Evolutionary conservation across 2,888 invertebrate species (phyloP).

Genomic region (Maniola hyperantus): DNA sequence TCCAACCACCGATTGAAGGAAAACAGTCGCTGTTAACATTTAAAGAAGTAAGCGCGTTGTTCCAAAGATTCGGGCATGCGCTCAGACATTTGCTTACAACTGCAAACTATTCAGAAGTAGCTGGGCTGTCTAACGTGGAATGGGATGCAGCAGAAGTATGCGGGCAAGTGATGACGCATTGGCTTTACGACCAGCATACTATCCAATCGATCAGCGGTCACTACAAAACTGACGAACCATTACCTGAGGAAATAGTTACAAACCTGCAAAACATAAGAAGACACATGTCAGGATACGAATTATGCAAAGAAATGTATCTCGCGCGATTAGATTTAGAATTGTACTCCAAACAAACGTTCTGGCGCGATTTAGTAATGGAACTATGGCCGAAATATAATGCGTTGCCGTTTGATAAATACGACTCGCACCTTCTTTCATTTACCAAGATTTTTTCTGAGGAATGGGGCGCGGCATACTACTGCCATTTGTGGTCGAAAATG

Average conservation of each 20-base stretch:
- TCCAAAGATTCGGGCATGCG: constrained; percentile 93
- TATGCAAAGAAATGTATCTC: constrained; percentile 91
- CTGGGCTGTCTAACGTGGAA: constrained; percentile 94
- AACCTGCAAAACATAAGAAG: constrained; percentile 85
- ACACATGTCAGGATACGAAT: constrained; percentile 90
- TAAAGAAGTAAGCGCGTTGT: constrained; percentile 88
- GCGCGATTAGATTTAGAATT: constrained; percentile 92
- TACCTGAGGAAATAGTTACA: constrained; percentile 85
- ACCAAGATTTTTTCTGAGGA: constrained; percentile 91
- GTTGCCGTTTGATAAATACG: constrained; percentile 88
- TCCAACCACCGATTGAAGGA: constrained; percentile 84
- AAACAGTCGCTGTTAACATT: constrained; percentile 88
- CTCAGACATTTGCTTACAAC: constrained; percentile 93
- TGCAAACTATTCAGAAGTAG: constrained; percentile 91
- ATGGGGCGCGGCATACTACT: constrained; percentile 93
- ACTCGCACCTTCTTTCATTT: constrained; percentile 94
- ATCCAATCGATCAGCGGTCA: constrained; percentile 87
- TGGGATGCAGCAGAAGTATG: constrained; percentile 96
- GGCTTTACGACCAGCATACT: constrained; percentile 86
- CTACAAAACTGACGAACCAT: constrained; percentile 86
- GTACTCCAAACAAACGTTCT: constrained; percentile 89
- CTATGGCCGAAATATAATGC: constrained; percentile 92
- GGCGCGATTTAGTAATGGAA: constrained; percentile 90
- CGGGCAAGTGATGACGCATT: constrained; percentile 91
- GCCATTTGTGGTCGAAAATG: constrained; percentile 93